Evolutionary conservation across 2,113 vertebrate species (phyloP).

Genomic region (Rousettus leschenaultii): DNA sequence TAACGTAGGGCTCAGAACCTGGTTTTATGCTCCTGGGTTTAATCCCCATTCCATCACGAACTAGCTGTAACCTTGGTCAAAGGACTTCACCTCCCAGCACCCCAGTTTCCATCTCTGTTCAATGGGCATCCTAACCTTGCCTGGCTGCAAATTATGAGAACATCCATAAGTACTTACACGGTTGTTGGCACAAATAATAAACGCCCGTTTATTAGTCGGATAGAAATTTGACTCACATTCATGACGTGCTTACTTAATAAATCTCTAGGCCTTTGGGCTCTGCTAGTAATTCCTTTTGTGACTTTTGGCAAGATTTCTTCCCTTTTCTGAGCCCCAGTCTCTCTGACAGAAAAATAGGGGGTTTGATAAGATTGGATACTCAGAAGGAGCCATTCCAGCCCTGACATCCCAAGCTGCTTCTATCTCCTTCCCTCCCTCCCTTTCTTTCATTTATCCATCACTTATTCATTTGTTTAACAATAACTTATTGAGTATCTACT

Average conservation of each 20-base stretch:
- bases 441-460: not conserved
- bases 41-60: not conserved
- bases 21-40: not conserved
- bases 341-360: not conserved
- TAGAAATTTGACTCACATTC: not conserved
- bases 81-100: not conserved
- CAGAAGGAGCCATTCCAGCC: not conserved
- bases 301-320: not conserved
- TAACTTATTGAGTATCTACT: constrained; percentile 11
- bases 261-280: not conserved
- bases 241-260: not conserved
- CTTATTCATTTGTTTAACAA: not conserved
- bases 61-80: not conserved
- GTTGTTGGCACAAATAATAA: not conserved
- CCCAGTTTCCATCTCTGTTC: not conserved
- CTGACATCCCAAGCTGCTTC: not conserved
- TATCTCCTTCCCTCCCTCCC: not conserved
- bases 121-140: not conserved
- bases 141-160: not conserved
- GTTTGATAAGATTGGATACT: not conserved
- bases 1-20: not conserved
- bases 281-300: not conserved
- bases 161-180: not conserved
- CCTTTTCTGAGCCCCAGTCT: not conserved
- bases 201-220: not conserved